Conservation (phyloP, 92 coral and sea anemone species). For the Heteractis magnifica region DNA sequence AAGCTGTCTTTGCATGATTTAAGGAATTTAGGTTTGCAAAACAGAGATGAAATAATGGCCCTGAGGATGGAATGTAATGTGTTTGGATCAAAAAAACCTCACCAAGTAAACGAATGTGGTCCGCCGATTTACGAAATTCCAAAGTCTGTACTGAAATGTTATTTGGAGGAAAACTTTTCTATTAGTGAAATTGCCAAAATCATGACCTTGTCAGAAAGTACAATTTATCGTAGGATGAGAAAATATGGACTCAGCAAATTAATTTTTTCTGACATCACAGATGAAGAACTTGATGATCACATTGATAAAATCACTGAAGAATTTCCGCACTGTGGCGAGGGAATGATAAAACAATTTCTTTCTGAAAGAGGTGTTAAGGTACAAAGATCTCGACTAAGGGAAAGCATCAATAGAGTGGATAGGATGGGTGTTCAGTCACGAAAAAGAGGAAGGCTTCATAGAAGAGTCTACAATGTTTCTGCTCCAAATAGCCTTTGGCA, state of each 20-base stretch:
- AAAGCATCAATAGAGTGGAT: slow-evolving; percentile 57
- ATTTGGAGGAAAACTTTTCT: slow-evolving; percentile 50
- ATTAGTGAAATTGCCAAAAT: slow-evolving; percentile 52
- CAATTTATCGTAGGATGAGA: slow-evolving; percentile 62
- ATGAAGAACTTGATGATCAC: slow-evolving; percentile 50
- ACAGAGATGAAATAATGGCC: slow-evolving; percentile 50
- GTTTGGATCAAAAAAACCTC: slow-evolving; percentile 44
- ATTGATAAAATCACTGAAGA: slow-evolving; percentile 44
- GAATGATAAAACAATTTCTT: slow-evolving; percentile 46
- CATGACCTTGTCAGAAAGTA: slow-evolving; percentile 60
- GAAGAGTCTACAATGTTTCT: too few species aligned
- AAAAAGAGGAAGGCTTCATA: too few species aligned
- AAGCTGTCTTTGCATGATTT: slow-evolving; percentile 43
- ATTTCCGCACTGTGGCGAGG: slow-evolving; percentile 59
- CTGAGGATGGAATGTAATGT: slow-evolving; percentile 54
- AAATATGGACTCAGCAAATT: slow-evolving; percentile 53
- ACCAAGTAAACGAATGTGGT: slow-evolving; percentile 25
- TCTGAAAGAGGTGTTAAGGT: slow-evolving; percentile 48
- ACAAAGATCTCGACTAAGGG: slow-evolving; percentile 55
- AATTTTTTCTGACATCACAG: slow-evolving; percentile 53
- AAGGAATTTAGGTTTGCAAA: slow-evolving; percentile 41
- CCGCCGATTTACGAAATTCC: slow-evolving; percentile 59
- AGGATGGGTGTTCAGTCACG: slow-evolving; percentile 29
- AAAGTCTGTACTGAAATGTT: slow-evolving; percentile 49
- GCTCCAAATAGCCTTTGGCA: too few species aligned